phyloP scores from a whole-genome alignment of 2,888 invertebrate species.

The Orchesella flavescens region DNA sequence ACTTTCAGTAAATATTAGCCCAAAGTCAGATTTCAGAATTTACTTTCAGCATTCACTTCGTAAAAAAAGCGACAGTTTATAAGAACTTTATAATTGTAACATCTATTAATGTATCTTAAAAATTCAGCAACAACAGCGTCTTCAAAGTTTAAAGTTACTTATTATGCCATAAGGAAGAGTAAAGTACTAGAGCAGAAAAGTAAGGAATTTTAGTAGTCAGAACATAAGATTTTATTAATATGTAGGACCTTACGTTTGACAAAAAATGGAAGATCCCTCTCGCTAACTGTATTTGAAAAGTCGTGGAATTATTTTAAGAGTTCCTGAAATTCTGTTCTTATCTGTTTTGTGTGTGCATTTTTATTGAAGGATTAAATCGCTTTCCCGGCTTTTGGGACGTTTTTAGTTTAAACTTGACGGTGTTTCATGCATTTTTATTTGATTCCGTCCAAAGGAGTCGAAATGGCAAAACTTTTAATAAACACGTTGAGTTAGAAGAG shows the following conservation, averaged over 20 bases:
- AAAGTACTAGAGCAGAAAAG: conserved; percentile 51
- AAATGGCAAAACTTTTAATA: conserved; percentile 39
- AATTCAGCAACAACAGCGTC: conserved; percentile 57
- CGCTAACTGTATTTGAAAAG: conserved; percentile 55
- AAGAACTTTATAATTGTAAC: conserved; percentile 54
- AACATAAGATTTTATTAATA: conserved; percentile 52
- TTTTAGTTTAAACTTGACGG: conserved; percentile 67
- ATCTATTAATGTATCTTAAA: conserved; percentile 55
- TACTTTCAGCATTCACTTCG: conserved; percentile 56
- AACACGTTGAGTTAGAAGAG: conserved; percentile 45
- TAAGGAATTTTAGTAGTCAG: conserved; percentile 47
- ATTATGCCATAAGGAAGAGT: conserved; percentile 47
- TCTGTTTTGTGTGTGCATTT: conserved; percentile 61
- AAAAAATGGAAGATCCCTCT: conserved; percentile 60
- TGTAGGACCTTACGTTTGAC: conserved; percentile 58
- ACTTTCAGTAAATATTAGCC: conserved; percentile 55
- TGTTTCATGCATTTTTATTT: conserved; percentile 62
- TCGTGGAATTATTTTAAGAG: conserved; percentile 53
- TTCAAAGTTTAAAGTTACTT: conserved; percentile 49
- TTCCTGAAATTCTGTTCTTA: conserved; percentile 59
- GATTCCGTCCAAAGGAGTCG: conserved; percentile 12
- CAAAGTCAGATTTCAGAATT: conserved; percentile 50
- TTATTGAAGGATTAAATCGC: conserved; percentile 64
- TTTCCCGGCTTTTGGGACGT: conserved; percentile 70
- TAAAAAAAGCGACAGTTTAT: conserved; percentile 34